phyloP scores from a whole-genome alignment of 2,113 vertebrate genomes.

The Etheostoma cragini region DNA sequence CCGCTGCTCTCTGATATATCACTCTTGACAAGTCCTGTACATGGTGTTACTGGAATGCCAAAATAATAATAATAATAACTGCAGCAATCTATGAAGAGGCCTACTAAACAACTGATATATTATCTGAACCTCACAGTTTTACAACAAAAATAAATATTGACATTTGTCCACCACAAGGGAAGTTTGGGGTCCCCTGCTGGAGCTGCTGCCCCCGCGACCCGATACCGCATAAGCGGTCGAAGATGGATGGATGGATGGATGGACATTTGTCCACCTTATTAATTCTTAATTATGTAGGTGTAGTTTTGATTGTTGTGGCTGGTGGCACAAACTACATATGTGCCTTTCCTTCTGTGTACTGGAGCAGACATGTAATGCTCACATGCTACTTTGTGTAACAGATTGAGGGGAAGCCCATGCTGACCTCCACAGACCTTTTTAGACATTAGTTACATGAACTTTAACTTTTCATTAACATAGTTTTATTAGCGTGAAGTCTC shows the following conservation, averaged over 20 bases:
- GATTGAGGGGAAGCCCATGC: neutral
- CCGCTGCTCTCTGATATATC: slow-evolving; percentile 48
- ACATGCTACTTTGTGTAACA: slow-evolving; percentile 26
- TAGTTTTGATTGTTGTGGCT: too few species aligned
- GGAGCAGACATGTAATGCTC: slow-evolving; percentile 42
- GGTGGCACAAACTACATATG: neutral
- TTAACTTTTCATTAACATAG: neutral
- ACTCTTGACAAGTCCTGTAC: slow-evolving; percentile 25
- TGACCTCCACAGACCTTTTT: slow-evolving; percentile 25
- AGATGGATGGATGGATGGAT: too few species aligned
- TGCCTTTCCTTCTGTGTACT: slow-evolving; percentile 5
- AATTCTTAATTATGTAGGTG: neutral
- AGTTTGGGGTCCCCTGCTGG: too few species aligned
- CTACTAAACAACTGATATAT: slow-evolving; percentile 7
- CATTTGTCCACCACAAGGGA: neutral
- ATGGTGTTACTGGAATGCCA: slow-evolving; percentile 25
- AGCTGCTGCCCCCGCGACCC: too few species aligned
- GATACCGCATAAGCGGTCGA: too few species aligned
- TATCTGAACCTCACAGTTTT: slow-evolving; percentile 6
- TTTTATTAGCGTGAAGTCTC: neutral
- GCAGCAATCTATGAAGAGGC: slow-evolving; percentile 7
- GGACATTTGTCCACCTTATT: neutral
- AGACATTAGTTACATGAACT: neutral
- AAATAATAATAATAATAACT: neutral
- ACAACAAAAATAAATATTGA: neutral